Base-by-base conservation (phyloP, 2,113 vertebrate genomes). In the Corydoras sp. region DNA sequence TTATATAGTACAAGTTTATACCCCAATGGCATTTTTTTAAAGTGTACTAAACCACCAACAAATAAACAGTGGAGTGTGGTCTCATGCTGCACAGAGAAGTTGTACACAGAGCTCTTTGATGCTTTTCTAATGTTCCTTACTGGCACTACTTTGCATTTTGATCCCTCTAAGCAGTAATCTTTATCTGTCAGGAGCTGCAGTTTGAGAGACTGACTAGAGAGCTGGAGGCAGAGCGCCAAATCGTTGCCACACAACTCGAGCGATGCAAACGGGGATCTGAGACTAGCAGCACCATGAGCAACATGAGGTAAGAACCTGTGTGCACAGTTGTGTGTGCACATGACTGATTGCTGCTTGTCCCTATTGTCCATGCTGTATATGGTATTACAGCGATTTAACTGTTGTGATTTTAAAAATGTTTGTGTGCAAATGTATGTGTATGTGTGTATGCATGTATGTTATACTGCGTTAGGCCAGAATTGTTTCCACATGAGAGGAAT, bases 231-330 rank as follows among this genome's bases (percentile, higher is more conserved):
- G 96, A 99, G 79, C 93, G 94, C 83, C 95, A 98, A 74, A 97
- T 98, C 77, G 96, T 98, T 0, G 95, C 96, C 48, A 97, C 93
- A 82, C 97, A 99, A 69, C 88, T 99, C 87, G 95, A 98, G 92
- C 89, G 94, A 95, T 98, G 97, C 93, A 98, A 98, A 83, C 92
- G 98, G 76, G 96, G 94, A 83, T 96, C 96, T 35, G 95, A 99
- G 81, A 92, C 93, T 0, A 93, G 94, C 0, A 95, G 94, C 86
- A 98, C 95, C 90, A 93, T 98, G 94, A 98, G 93, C 91, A 98
- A 95, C 87, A 93, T 98, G 86, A 98, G 95, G 96, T 98, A 93
- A 81, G 76, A 64, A 55, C 30, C 55, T 32, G 30, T 59, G 71
- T 15, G 6, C 64, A 35, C 69, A 65, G 29, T 29, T 15, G 58